These are phyloP conservation scores for Pachypsylla venusta DNA, from an alignment of 1,140 invertebrate genomes.

Conservation along the genomic window DNA sequence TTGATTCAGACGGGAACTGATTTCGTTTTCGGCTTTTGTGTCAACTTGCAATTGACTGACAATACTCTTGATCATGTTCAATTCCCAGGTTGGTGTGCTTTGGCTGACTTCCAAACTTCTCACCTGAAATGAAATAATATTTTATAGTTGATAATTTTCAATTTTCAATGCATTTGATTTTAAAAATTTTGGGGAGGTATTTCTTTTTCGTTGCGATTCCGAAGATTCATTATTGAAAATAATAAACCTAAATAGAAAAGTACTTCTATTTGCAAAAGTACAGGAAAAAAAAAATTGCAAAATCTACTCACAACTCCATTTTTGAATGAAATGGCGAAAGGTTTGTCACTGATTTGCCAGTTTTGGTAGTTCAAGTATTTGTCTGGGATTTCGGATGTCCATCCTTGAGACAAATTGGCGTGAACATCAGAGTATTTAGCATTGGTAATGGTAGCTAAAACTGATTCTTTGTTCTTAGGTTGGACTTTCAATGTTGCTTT, in stretches of 20 bases:
- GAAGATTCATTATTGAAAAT: too few relatives aligned
- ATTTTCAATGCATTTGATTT: too few relatives aligned
- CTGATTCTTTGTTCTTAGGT: conserved; percentile 21
- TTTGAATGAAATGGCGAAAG: conserved; percentile 41
- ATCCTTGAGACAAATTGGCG: conserved; percentile 32
- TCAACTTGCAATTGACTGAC: conserved; percentile 33
- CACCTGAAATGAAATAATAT: too few relatives aligned
- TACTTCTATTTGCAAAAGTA: too few relatives aligned
- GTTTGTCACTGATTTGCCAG: conserved; percentile 34
- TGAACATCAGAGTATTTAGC: conserved; percentile 38
- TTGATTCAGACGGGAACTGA: conserved; percentile 17
- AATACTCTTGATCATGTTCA: conserved; percentile 48
- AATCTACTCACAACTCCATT: conserved; percentile 33
- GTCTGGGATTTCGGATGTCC: conserved; percentile 30
- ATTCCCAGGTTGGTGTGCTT: conserved; percentile 37
- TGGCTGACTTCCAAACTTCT: conserved; percentile 36
- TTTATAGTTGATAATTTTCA: too few relatives aligned
- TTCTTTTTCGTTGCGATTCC: too few relatives aligned
- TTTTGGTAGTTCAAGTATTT: conserved; percentile 34
- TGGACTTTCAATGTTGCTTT: conserved; percentile 37
- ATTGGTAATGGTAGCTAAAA: background rate
- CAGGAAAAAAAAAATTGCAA: too few relatives aligned
- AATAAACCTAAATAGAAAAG: too few relatives aligned
- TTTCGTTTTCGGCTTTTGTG: conserved; percentile 21
- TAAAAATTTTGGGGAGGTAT: too few relatives aligned